Conservation (phyloP, 2,888 invertebrate genomes). For the Lypha dubia region DNA sequence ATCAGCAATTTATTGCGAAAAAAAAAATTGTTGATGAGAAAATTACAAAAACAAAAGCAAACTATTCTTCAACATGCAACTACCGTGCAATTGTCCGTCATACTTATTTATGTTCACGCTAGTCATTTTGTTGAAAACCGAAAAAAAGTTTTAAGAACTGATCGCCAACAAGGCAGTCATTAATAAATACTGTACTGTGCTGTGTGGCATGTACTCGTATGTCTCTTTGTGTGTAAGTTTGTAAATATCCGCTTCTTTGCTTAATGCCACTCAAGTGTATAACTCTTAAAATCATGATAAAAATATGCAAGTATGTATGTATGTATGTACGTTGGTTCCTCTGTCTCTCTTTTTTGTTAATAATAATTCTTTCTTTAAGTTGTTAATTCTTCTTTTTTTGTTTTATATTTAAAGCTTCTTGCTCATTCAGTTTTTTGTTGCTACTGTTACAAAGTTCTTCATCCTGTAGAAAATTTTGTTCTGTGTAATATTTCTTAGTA, state of each 20-base stretch:
- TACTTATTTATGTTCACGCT: conserved; percentile 16
- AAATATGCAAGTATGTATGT: neutral
- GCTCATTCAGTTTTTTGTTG: neutral
- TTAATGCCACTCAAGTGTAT: conserved; percentile 58
- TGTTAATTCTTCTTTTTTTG: conserved; percentile 19
- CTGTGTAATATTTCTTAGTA: conserved; percentile 44
- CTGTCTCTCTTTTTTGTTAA: conserved; percentile 18
- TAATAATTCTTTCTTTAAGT: conserved; percentile 39
- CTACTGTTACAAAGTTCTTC: conserved; percentile 12
- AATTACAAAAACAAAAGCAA: conserved; percentile 18
- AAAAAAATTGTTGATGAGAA: conserved; percentile 67
- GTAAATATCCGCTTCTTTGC: neutral
- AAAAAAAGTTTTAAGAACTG: conserved; percentile 25
- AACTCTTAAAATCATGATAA: conserved; percentile 65
- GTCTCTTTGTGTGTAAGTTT: too few relatives aligned
- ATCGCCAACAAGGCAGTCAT: conserved; percentile 56
- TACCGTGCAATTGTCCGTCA: conserved; percentile 42
- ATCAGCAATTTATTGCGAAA: conserved; percentile 34
- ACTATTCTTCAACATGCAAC: conserved; percentile 60
- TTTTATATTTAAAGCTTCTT: conserved; percentile 19
- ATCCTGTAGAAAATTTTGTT: neutral
- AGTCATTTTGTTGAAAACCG: conserved; percentile 4
- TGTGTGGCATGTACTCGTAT: conserved; percentile 27
- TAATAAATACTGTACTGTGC: conserved; percentile 36
- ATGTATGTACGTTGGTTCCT: too few relatives aligned